These are phyloP conservation scores for Eufriesea mexicana DNA, from an alignment of 1,140 invertebrate genomes.

Conservation along the genomic window DNA sequence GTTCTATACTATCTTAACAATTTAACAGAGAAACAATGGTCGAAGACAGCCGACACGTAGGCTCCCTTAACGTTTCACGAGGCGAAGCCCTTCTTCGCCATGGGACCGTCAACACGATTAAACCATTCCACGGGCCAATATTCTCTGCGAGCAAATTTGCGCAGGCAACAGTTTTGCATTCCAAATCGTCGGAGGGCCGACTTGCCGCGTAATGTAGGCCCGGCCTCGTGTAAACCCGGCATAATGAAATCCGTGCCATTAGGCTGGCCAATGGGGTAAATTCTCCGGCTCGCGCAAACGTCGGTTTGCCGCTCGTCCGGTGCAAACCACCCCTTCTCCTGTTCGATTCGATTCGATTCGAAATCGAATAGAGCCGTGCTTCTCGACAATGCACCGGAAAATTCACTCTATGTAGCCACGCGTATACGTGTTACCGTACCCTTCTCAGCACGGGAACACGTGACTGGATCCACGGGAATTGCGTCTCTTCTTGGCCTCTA, in stretches of 20 bases:
- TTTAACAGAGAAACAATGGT: background rate
- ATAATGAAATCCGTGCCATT: slow-evolving; percentile 72
- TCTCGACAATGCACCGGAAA: slow-evolving; percentile 62
- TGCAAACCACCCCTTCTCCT: slow-evolving; percentile 2
- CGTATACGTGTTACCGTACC: slow-evolving; percentile 24
- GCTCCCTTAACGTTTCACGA: background rate
- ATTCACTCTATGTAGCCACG: slow-evolving; percentile 46
- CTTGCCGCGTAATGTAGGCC: slow-evolving; percentile 39
- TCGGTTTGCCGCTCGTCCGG: slow-evolving; percentile 66
- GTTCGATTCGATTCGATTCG: slow-evolving; percentile 56
- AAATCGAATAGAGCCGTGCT: slow-evolving; percentile 63
- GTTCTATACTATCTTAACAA: background rate
- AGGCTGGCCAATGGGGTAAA: slow-evolving; percentile 65
- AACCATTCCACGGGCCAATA: slow-evolving; percentile 41
- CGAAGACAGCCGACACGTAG: background rate
- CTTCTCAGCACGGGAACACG: background rate
- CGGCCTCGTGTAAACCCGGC: slow-evolving; percentile 53
- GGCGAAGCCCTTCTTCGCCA: background rate
- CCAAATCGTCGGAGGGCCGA: slow-evolving; percentile 45
- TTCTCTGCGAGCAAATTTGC: slow-evolving; percentile 58
- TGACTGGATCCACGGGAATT: slow-evolving; percentile 12
- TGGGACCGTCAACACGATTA: slow-evolving; percentile 30
- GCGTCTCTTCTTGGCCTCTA: background rate
- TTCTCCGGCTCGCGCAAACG: slow-evolving; percentile 61
- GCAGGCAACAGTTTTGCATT: slow-evolving; percentile 65